Conservation (phyloP, 2,113 vertebrate species). For the Nestor notabilis region DNA sequence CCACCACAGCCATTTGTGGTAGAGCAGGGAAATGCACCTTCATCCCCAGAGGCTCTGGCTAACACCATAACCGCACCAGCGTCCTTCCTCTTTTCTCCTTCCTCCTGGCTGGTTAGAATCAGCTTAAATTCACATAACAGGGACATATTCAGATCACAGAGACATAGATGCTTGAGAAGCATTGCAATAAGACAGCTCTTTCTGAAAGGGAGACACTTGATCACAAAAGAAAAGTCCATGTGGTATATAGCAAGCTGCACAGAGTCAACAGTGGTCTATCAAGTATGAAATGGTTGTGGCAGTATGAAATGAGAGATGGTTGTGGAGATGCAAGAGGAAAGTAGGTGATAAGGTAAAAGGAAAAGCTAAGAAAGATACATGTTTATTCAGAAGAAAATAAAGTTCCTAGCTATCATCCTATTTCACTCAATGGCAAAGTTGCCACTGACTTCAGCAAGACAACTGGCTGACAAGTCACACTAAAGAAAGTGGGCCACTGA, state of each 20-base stretch:
- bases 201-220: background rate
- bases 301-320: background rate
- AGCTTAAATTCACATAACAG: background rate
- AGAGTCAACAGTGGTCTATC: background rate
- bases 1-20: constrained; percentile 38
- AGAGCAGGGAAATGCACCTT: constrained; percentile 23
- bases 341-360: background rate
- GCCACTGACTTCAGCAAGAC: background rate
- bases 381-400: background rate
- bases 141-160: background rate
- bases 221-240: background rate
- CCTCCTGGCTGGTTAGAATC: background rate
- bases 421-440: background rate
- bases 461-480: background rate
- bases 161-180: background rate
- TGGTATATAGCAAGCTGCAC: background rate
- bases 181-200: background rate
- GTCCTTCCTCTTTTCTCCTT: constrained; percentile 68
- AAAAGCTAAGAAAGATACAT: background rate
- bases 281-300: background rate
- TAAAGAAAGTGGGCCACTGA: fast-evolving
- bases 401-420: background rate
- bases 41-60: constrained; percentile 64
- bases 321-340: background rate
- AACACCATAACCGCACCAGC: constrained; percentile 52